Conservation (phyloP, 1,140 invertebrate species). For the Drosophila gunungcola region DNA sequence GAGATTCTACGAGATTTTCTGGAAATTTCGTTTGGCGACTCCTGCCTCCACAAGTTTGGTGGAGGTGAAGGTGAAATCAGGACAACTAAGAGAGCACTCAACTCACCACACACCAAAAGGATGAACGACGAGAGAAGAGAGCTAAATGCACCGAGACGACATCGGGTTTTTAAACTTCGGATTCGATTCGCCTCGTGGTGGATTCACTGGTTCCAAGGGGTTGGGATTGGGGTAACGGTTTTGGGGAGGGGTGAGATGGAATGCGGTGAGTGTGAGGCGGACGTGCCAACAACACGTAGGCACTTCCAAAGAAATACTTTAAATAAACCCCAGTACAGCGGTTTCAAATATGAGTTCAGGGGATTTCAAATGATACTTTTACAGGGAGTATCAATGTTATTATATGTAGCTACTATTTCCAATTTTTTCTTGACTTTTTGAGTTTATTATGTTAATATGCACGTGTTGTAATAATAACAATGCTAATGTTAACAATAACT, state of each 20-base stretch:
- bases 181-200: constrained; percentile 16
- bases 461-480: too few relatives aligned
- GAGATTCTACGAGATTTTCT: neutral
- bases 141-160: neutral
- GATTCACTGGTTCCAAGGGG: neutral
- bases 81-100: neutral
- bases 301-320: constrained; percentile 16
- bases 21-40: constrained; percentile 4
- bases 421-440: too few relatives aligned
- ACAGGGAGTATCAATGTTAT: neutral
- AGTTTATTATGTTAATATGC: too few relatives aligned
- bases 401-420: too few relatives aligned
- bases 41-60: constrained; percentile 37
- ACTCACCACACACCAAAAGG: constrained; percentile 1
- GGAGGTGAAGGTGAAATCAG: constrained; percentile 6
- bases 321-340: neutral
- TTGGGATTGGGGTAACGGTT: neutral
- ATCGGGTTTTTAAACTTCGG: constrained; percentile 4
- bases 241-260: too few relatives aligned
- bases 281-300: constrained; percentile 56
- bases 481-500: too few relatives aligned
- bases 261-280: constrained; percentile 3
- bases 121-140: neutral
- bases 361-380: neutral
- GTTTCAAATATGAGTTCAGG: neutral